phyloP scores from a whole-genome alignment of 2,797 vertebrate genomes.

The Adelosebastes latens region DNA sequence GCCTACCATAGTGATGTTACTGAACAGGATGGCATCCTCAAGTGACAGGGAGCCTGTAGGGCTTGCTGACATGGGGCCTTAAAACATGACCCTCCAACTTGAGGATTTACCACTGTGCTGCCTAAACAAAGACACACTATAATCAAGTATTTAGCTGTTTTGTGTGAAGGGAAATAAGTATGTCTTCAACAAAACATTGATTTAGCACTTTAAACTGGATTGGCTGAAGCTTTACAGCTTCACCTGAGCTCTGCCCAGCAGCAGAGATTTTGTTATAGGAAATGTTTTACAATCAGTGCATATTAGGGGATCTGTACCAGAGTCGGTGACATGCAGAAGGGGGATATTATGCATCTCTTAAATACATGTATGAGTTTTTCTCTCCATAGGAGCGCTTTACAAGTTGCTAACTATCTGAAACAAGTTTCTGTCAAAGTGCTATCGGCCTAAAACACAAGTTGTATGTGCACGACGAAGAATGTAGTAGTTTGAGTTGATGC shows the following conservation, averaged over 20 bases:
- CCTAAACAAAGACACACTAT: not conserved
- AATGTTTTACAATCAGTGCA: not conserved
- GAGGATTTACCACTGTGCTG: not conserved
- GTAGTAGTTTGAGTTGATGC: constrained; percentile 1
- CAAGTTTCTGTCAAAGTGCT: not conserved
- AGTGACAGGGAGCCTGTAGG: not conserved
- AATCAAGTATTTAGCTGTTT: not conserved
- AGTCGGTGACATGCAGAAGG: not conserved
- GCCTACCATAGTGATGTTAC: not conserved
- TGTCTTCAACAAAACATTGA: not conserved
- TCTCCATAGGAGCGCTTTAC: not conserved
- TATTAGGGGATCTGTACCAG: not conserved
- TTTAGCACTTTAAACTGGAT: not conserved
- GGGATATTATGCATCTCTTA: not conserved
- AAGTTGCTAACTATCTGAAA: not conserved
- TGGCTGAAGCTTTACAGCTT: not conserved
- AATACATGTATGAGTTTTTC: not conserved
- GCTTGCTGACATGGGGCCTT: not conserved
- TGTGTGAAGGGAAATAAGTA: not conserved
- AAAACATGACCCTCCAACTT: not conserved
- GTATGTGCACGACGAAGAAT: not conserved
- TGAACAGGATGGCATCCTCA: not conserved
- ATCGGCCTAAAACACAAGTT: not conserved
- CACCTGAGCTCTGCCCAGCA: not conserved
- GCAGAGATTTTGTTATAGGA: not conserved